Evolutionary conservation across 2,113 vertebrate genomes (phyloP).

Genomic region (Crotophaga sulcirostris): DNA sequence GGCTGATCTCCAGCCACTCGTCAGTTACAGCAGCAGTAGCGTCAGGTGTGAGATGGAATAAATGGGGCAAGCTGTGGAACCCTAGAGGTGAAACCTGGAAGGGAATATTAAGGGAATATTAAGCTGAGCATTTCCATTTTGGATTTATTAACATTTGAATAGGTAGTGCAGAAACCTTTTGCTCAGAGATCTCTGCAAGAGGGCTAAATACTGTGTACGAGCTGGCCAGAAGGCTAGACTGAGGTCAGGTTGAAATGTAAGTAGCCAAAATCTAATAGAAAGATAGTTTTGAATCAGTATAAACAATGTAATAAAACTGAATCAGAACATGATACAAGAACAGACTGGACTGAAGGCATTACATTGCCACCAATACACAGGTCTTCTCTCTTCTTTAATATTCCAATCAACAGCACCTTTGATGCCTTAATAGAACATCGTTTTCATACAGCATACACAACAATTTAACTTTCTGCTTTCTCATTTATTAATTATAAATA

Average conservation of each 20-base stretch:
- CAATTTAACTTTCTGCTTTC: conserved; percentile 54
- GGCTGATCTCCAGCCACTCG: not conserved
- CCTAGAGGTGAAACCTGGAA: not conserved
- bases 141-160: not conserved
- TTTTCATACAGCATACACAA: conserved; percentile 33
- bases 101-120: too few relatives aligned
- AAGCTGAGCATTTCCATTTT: not conserved
- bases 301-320: not conserved
- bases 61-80: not conserved
- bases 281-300: not conserved
- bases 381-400: not conserved
- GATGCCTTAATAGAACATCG: conserved; percentile 41
- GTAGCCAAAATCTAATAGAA: not conserved
- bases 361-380: not conserved
- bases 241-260: not conserved
- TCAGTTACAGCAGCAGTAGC: too few relatives aligned
- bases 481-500: conserved; percentile 70
- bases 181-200: not conserved
- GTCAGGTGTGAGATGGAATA: too few relatives aligned
- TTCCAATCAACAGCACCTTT: not conserved
- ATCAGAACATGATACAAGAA: not conserved
- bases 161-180: not conserved
- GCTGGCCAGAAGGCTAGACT: not conserved
- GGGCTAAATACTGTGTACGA: not conserved
- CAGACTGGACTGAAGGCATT: not conserved